Evolutionary conservation across 2,888 invertebrate species (phyloP), one percentile per base, ranked within the genome.

Genomic region (Oxycera nigricornis): DNA sequence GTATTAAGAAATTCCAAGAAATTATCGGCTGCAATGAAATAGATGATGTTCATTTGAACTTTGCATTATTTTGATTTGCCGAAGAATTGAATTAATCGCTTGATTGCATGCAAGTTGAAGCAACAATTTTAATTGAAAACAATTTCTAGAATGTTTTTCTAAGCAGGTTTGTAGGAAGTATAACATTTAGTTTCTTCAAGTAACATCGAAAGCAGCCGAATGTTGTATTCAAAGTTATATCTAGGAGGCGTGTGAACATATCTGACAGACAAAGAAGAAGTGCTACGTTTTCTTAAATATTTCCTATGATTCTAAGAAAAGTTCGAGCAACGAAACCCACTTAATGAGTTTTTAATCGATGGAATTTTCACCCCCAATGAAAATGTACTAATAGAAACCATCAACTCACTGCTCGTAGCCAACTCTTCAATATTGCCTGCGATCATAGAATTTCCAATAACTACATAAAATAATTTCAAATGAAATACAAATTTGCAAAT

Each of bases 401-500:
- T 46, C 46, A 46, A 46, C 46, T 46, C 14, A 2, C 46, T 11
- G 17, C 14, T 46, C 3, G 17, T 4, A 55, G 24, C 61, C 41
- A 65, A 65, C 41, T 65, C 65, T 35, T 65, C 41, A 24, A 35
- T 35, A 17, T 1, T n/a, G 1, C 1, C 22, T 35, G n/a, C 24
- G 24, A 11, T 41, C 74, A 74, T 76, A 59, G 55, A 73, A 73
- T 76, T 76, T 68, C 72, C 68, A 73, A 52, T 68, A 39, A 52
- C 59, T 74, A 74, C 65, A 52, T 65, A 76, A 76, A 72, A 67
- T 72, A 74, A 76, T 68, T 72, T 55, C 61, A 73, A 76, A 76
- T 76, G 70, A 70, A 73, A 76, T 73, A 74, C 72, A 73, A 76
- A 76, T 76, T 76, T 73, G 57, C 65, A 72, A 72, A 72, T 55